phyloP scores from a whole-genome alignment of 92 coral and sea anemone species.

The Actinostola sp. region DNA sequence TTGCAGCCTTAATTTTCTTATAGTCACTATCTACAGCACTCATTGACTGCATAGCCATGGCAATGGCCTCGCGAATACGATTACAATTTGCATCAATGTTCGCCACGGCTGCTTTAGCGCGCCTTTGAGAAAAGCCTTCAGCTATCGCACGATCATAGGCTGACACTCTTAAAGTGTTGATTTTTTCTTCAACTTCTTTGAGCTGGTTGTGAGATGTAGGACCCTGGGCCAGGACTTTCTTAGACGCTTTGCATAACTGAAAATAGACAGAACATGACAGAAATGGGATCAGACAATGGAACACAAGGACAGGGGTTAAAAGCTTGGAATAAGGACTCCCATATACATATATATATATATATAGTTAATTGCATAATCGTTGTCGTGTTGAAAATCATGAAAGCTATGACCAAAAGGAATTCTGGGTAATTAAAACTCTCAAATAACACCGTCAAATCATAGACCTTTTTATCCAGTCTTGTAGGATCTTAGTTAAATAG shows the following conservation, averaged over 20 bases:
- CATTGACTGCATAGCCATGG: slow-evolving; percentile 91
- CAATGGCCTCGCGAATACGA: slow-evolving; percentile 76
- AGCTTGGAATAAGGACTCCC: too few relatives aligned
- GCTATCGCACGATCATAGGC: slow-evolving; percentile 80
- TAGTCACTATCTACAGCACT: slow-evolving; percentile 92
- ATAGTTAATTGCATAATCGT: too few relatives aligned
- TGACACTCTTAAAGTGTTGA: slow-evolving; percentile 61
- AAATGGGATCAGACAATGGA: too few relatives aligned
- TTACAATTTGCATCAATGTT: slow-evolving; percentile 85
- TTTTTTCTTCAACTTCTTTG: slow-evolving; percentile 69
- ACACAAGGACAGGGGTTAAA: too few relatives aligned
- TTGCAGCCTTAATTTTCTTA: slow-evolving; percentile 96
- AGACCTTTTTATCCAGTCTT: too few relatives aligned
- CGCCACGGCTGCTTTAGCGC: slow-evolving; percentile 75
- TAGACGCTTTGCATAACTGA: slow-evolving; percentile 80
- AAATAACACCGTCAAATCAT: too few relatives aligned
- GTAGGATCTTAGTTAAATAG: too few relatives aligned
- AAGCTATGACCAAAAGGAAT: too few relatives aligned
- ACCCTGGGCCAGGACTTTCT: slow-evolving; percentile 72
- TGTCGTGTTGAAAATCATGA: too few relatives aligned
- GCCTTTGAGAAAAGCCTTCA: slow-evolving; percentile 69
- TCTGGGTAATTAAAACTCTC: too few relatives aligned
- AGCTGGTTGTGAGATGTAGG: slow-evolving; percentile 85
- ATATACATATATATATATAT: too few relatives aligned
- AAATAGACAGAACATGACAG: slow-evolving; percentile 5